Evolutionary conservation across 2,797 vertebrate species (phyloP).

Genomic region (Erpetoichthys calabaricus): DNA sequence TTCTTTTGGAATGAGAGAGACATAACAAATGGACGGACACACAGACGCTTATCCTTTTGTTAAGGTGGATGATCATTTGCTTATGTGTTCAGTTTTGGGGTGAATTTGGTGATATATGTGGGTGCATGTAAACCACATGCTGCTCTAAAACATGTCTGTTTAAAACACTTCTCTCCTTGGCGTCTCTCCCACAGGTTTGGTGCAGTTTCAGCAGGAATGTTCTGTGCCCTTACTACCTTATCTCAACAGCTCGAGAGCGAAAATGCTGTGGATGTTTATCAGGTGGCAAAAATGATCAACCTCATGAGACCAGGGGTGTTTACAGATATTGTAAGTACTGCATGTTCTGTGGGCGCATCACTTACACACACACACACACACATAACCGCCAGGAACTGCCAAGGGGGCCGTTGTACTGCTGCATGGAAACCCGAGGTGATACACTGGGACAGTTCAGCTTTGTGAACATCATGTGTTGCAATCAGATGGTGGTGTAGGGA

Average conservation of each 20-base stretch:
- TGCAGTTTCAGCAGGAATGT: conserved; percentile 83
- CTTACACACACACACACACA: too few relatives aligned
- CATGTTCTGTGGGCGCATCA: not conserved
- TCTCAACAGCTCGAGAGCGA: conserved; percentile 96
- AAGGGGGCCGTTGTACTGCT: too few relatives aligned
- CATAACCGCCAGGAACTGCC: too few relatives aligned
- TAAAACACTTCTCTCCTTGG: not conserved
- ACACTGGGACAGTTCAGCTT: too few relatives aligned
- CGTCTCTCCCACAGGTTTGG: conserved; percentile 62
- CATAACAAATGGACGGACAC: too few relatives aligned
- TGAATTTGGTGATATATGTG: conserved; percentile 20
- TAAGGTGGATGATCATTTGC: conserved; percentile 21
- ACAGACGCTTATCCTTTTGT: conserved; percentile 15
- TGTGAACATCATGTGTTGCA: too few relatives aligned
- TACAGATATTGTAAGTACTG: conserved; percentile 85
- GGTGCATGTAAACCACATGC: conserved; percentile 15
- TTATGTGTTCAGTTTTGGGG: conserved; percentile 25
- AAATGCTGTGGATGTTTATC: conserved; percentile 89
- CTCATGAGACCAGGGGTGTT: conserved; percentile 98
- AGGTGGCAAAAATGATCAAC: conserved; percentile 99
- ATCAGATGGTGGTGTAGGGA: too few relatives aligned
- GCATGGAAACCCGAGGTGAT: too few relatives aligned
- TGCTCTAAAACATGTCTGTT: not conserved
- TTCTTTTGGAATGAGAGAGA: too few relatives aligned
- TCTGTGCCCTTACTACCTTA: conserved; percentile 89